Evolutionary conservation across 23 tunicate genomes (phyloP).

Genomic region (Trididemnum miniatum): DNA sequence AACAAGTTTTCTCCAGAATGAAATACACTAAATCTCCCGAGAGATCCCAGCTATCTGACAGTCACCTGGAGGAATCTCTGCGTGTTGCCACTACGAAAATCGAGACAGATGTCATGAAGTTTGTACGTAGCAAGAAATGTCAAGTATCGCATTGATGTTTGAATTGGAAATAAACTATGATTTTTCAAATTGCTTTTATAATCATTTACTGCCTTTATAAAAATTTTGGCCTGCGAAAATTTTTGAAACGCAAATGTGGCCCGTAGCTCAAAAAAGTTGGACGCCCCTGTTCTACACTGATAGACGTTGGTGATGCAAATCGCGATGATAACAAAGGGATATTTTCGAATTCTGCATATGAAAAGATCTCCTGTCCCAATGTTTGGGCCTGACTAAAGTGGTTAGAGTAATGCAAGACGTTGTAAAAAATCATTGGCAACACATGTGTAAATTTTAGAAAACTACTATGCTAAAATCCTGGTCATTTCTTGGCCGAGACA

Average conservation of each 20-base stretch:
- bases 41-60: constrained; percentile 34
- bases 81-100: constrained; percentile 25
- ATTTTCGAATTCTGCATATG: no score
- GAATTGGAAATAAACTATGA: constrained; percentile 30
- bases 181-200: constrained; percentile 31
- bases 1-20: constrained; percentile 27
- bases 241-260: constrained; percentile 27
- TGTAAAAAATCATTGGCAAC: no score
- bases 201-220: constrained; percentile 1
- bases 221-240: constrained; percentile 33
- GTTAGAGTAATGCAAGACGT: no score
- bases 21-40: constrained; percentile 23
- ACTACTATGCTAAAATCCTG: no score
- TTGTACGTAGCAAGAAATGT: constrained; percentile 24
- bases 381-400: no score
- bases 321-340: no score
- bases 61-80: constrained; percentile 38
- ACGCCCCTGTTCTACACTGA: constrained; percentile 25
- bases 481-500: no score
- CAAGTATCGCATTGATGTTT: constrained; percentile 35
- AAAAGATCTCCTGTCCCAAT: no score
- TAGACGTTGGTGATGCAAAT: no score
- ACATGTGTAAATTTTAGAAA: no score
- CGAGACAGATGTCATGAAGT: constrained; percentile 26
- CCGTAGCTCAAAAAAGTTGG: constrained; percentile 33